Percentiles rank a stretch among this genome's conserved stretches.
Evolutionary conservation across 2,888 invertebrate species (phyloP).

Genomic region (Dolomedes plantarius): DNA sequence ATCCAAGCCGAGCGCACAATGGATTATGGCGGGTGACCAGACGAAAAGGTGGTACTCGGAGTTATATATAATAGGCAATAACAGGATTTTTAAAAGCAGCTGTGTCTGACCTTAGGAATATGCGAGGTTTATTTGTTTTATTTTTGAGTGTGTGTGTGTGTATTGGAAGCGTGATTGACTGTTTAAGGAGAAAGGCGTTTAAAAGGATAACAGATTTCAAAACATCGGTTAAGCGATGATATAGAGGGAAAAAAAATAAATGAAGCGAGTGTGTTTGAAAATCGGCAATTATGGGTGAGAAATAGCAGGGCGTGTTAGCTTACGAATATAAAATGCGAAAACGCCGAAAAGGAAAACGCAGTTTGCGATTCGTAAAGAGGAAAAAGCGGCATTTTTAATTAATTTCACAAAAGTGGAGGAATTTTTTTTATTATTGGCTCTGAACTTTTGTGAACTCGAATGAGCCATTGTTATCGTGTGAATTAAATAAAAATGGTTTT

Average conservation of each 20-base stretch:
- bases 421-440: no score
- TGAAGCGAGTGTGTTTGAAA: not conserved
- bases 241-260: not conserved
- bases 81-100: not conserved
- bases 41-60: not conserved
- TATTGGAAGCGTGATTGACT: not conserved
- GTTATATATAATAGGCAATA: not conserved
- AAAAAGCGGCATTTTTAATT: no score
- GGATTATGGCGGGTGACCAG: not conserved
- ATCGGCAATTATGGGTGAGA: no score
- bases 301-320: not conserved
- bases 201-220: not conserved
- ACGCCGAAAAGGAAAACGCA: no score
- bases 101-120: not conserved
- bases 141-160: not conserved
- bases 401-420: no score
- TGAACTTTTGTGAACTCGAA: no score
- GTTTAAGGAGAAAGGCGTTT: not conserved
- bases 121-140: not conserved
- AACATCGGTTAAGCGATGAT: not conserved
- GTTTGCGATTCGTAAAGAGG: no score
- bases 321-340: no score
- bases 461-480: no score
- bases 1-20: not conserved
- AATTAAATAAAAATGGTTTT: no score